Evolutionary conservation across 2,113 vertebrate genomes (phyloP), one percentile per base, ranked within the genome.

Genomic region (Lophius piscatorius): DNA sequence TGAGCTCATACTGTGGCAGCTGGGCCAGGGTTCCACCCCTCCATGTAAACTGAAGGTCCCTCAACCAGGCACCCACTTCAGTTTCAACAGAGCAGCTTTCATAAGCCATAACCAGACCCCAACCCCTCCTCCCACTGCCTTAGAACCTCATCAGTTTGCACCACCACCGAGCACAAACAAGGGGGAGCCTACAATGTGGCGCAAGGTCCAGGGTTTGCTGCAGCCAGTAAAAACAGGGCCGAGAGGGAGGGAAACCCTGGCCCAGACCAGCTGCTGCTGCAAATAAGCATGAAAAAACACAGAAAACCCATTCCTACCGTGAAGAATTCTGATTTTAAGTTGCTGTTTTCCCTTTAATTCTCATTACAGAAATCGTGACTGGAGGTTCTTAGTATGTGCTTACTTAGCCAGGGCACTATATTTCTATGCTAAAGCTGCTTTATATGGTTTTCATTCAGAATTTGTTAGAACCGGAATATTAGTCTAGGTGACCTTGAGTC

Each of bases 71-170:
- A 44, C 81, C 83, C 85, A 79, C 86, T 87, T 84, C 57, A 86
- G 56, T 81, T 88, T 65, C 66, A 87, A 90, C 88, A 89, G 83
- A 87, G 86, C 58, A 16, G 76, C 90, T 86, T 91, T 91, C 87
- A 91, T 89, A 76, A 85, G 58, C 76, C 81, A 80, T 80, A 72
- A 60, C 58, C 55, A 75, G 49, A 51, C 26, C 26, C 26, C 66
- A n/a, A n/a, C 29, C 4, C 28, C 18, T 26, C 7, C 49, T n/a
- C 74, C 63, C 51, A n/a, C 42, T 29, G 44, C 63, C 66, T 76
- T 50, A 70, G 29, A 82, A 69, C 68, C 68, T 81, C 69, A 69
- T 81, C 67, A 73, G 71, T 81, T 83, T 82, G 72, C 71, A 65
- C 74, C 83, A 80, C 81, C 75, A 29, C 59, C 52, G n/a, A 76